phyloP scores from a whole-genome alignment of 2,888 invertebrate species.

The Hirtodrosophila cameraria region DNA sequence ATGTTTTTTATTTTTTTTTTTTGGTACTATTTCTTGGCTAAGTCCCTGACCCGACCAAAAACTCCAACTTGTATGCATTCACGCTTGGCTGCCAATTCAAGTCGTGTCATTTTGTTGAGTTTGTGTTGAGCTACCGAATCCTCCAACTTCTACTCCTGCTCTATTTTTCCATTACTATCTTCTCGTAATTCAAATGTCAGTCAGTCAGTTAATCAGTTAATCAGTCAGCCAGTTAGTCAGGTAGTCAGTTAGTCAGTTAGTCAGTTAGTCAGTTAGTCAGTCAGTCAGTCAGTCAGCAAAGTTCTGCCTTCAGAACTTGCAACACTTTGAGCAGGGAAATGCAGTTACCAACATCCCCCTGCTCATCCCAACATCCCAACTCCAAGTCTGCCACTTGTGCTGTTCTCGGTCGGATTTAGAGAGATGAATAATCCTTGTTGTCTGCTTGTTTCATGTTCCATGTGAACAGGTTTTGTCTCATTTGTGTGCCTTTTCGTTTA shows the following conservation, averaged over 20 bases:
- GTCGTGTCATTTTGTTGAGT: slow-evolving; percentile 77
- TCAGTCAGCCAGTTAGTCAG: slow-evolving; percentile 32
- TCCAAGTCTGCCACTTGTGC: neutral
- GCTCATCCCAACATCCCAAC: neutral
- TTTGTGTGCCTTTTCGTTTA: slow-evolving; percentile 34
- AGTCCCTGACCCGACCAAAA: slow-evolving; percentile 55
- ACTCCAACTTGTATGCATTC: slow-evolving; percentile 74
- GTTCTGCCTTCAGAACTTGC: too few species aligned
- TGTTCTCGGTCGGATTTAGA: neutral
- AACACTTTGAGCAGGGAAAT: too few species aligned
- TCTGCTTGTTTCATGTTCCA: slow-evolving; percentile 20
- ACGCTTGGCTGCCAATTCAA: slow-evolving; percentile 78
- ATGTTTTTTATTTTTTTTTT: slow-evolving; percentile 12
- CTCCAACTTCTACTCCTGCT: neutral
- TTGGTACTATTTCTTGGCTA: slow-evolving; percentile 42
- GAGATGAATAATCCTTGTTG: slow-evolving; percentile 24
- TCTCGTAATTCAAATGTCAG: slow-evolving; percentile 76
- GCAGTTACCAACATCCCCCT: too few species aligned
- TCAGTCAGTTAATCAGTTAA: slow-evolving; percentile 44
- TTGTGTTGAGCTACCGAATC: slow-evolving; percentile 64
- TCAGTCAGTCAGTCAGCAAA: slow-evolving; percentile 20
- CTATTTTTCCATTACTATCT: slow-evolving; percentile 22
- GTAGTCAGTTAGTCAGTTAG: slow-evolving; percentile 32
- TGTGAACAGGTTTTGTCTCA: slow-evolving; percentile 68
- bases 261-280: slow-evolving; percentile 58